Conservation (phyloP, 1,140 invertebrate genomes). For the Microplitis mediator region DNA sequence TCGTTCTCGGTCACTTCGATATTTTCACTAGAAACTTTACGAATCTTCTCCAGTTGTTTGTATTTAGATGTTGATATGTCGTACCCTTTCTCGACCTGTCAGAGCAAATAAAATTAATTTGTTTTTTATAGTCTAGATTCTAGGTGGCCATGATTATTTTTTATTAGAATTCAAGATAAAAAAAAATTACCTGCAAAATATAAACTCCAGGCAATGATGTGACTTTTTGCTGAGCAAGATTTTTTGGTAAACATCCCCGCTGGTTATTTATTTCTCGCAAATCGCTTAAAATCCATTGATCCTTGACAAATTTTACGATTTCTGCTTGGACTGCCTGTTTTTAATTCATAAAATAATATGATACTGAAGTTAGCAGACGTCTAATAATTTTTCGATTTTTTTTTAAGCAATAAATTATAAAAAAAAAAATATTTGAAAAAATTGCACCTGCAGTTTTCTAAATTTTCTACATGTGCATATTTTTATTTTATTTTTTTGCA, state of each 20-base stretch:
- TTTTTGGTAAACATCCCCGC: constrained; percentile 60
- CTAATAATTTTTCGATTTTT: constrained; percentile 1
- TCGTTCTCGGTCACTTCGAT: constrained; percentile 61
- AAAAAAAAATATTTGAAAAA: too few relatives aligned
- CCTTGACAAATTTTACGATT: constrained; percentile 42
- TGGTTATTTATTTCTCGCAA: constrained; percentile 62
- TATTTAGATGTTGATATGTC: constrained; percentile 37
- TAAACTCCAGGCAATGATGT: constrained; percentile 60
- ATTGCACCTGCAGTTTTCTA: too few relatives aligned
- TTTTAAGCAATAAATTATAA: too few relatives aligned
- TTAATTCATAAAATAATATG: background rate
- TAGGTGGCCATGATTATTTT: background rate
- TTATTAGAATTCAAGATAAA: background rate
- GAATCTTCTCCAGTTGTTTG: constrained; percentile 36
- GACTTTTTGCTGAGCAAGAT: constrained; percentile 52
- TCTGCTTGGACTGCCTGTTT: constrained; percentile 17
- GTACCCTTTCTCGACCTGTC: constrained; percentile 33
- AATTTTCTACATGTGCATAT: too few relatives aligned
- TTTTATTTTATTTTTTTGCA: too few relatives aligned
- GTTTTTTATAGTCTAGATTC: too few relatives aligned
- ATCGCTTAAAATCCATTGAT: constrained; percentile 68
- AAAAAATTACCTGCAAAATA: constrained; percentile 62
- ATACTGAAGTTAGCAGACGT: constrained; percentile 24
- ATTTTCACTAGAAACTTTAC: constrained; percentile 65
- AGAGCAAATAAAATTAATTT: background rate